These are phyloP conservation scores for Mimachlamys varia DNA, from an alignment of 2,888 invertebrate species.

Conservation along the genomic window DNA sequence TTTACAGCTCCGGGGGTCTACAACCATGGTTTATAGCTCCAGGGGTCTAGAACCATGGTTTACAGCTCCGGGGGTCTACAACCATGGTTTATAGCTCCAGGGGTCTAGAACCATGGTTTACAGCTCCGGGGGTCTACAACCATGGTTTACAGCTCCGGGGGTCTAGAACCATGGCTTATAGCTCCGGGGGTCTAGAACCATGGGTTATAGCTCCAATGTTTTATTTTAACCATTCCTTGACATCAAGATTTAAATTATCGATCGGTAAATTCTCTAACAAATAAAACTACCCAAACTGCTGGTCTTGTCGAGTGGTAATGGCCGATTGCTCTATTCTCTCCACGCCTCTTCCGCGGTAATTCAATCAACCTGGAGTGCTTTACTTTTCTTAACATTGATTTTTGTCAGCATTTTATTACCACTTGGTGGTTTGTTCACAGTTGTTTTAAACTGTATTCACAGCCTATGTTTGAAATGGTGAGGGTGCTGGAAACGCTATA, in stretches of 20 bases:
- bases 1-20: too few species aligned
- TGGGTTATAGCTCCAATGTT: not conserved
- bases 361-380: not conserved
- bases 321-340: not conserved
- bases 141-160: too few species aligned
- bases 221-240: not conserved
- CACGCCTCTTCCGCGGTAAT: not conserved
- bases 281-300: not conserved
- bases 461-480: not conserved
- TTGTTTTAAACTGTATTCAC: not conserved
- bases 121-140: too few species aligned
- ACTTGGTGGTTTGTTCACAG: not conserved
- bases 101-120: too few species aligned
- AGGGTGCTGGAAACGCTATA: not conserved
- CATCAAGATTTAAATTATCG: slow-evolving; percentile 11
- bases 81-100: too few species aligned
- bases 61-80: too few species aligned
- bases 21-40: too few species aligned
- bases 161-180: too few species aligned
- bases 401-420: not conserved
- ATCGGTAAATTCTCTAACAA: not conserved
- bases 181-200: too few species aligned
- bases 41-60: too few species aligned
- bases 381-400: slow-evolving; percentile 28
- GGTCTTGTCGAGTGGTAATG: not conserved